Evolutionary conservation across 2,113 vertebrate genomes (phyloP).

Genomic region (Dicentrarchus labrax): DNA sequence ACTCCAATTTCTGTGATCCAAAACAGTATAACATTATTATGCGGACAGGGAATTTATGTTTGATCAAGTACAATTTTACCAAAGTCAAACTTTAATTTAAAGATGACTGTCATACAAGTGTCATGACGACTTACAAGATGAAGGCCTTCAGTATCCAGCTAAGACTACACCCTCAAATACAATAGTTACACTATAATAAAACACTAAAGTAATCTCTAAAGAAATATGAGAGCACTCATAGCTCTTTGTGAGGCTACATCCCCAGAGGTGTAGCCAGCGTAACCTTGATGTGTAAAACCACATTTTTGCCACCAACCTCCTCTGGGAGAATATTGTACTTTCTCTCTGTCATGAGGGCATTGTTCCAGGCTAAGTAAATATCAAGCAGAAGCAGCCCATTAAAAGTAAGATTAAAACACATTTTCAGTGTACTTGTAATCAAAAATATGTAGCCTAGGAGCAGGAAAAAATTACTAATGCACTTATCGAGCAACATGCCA

Average conservation of each 20-base stretch:
- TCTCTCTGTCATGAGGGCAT: conserved; percentile 10
- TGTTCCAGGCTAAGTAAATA: conserved; percentile 1
- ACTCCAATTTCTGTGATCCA: conserved; percentile 16
- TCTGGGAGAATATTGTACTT: background rate
- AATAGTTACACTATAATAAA: conserved; percentile 2
- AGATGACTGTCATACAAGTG: conserved; percentile 9
- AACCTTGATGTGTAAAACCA: conserved; percentile 17
- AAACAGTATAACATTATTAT: conserved; percentile 35
- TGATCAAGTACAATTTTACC: conserved; percentile 6
- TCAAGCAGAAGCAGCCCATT: conserved; percentile 14
- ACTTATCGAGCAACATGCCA: conserved; percentile 33
- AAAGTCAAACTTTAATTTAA: conserved; percentile 40
- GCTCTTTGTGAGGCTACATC: conserved; percentile 7
- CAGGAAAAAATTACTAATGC: conserved; percentile 11
- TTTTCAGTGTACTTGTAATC: conserved; percentile 39
- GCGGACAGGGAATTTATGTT: background rate
- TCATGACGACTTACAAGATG: conserved; percentile 3
- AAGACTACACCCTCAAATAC: conserved; percentile 23
- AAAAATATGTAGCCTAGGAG: conserved; percentile 23
- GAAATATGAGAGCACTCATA: background rate
- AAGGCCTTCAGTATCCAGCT: background rate
- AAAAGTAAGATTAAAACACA: conserved; percentile 40
- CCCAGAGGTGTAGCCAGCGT: conserved; percentile 11
- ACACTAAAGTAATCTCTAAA: background rate
- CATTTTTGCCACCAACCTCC: conserved; percentile 23